Evolutionary conservation across 1,140 invertebrate genomes (phyloP).

Genomic region (Brachionus paranguensis): DNA sequence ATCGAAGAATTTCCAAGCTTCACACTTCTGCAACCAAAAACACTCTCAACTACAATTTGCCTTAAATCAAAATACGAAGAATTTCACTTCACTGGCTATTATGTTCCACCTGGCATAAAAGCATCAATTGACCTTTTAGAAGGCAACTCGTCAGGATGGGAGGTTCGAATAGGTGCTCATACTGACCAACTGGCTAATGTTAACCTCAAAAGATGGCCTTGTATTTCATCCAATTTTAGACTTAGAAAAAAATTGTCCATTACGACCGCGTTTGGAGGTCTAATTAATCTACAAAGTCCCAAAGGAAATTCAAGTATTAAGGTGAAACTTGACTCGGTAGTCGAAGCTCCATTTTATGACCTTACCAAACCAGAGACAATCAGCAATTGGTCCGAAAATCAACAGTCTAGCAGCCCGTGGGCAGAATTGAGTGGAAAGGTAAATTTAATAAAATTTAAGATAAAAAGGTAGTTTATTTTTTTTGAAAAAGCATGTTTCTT

Average conservation of each 20-base stretch:
- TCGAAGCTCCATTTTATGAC: slow-evolving; percentile 18
- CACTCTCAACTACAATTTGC: background rate
- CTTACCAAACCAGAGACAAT: background rate
- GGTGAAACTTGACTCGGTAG: background rate
- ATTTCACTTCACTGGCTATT: slow-evolving; percentile 26
- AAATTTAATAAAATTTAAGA: background rate
- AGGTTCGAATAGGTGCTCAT: slow-evolving; percentile 18
- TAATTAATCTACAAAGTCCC: slow-evolving; percentile 27
- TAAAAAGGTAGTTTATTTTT: background rate
- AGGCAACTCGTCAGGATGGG: slow-evolving; percentile 13
- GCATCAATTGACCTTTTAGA: background rate
- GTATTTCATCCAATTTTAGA: background rate
- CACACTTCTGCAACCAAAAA: background rate
- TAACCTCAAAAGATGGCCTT: background rate
- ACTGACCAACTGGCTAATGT: background rate
- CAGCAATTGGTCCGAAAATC: background rate
- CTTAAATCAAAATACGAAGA: slow-evolving; percentile 21
- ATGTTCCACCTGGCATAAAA: background rate
- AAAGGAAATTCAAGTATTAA: slow-evolving; percentile 13
- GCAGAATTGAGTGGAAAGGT: slow-evolving; percentile 29
- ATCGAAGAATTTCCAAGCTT: slow-evolving; percentile 32
- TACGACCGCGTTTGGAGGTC: background rate
- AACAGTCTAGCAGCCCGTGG: background rate
- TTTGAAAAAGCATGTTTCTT: slow-evolving; percentile 39
- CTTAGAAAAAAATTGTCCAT: background rate